Base-by-base conservation (phyloP, 2,888 invertebrate genomes). In the Drosophila lutescens region DNA sequence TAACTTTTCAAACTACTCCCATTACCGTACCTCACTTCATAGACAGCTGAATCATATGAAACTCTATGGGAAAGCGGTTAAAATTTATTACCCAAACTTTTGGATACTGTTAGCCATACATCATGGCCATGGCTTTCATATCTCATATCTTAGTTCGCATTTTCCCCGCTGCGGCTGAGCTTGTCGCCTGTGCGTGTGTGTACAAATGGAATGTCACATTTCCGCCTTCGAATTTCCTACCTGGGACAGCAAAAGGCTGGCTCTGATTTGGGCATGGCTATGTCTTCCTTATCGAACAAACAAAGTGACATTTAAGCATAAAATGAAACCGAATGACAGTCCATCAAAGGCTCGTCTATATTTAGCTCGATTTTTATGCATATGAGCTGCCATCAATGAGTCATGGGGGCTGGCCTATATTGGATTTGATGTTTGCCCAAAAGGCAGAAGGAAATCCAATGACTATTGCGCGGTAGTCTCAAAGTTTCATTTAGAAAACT, bases 31-130 rank as follows among this genome's bases (percentile, higher is more conserved):
- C 40, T 51, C 44, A 38, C 13, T 44, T 36, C 17, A 43, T 26
- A 40, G 60, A 23, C 12, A 32, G 78, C 60, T 59, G 47, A n/a
- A 38, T 2, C 20, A 23, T 51, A 70, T 57, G 62, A 63, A 78
- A 78, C 76, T 73, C 74, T 59, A 75, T 76, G 49, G 49, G 65
- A 74, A 88, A 75, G 85, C 83, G 85, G 76, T 87, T 82, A 87
- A 78, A 87, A 85, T 85, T 85, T 85, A 85, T 89, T 85, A 77
- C 88, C 80, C 74, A 75, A 80, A 86, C 58, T 85, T 87, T 81
- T 73, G 79, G 78, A 77, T 84, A 75, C 84, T 86, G 76, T 68
- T 80, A 70, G 87, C 78, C 76, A 76, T 81, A 76, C 74, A 80
- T 80, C 81, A 84, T 76, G 73, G 41, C 66, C 68, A 53, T 50